Evolutionary conservation across 2,888 invertebrate genomes (phyloP).

Genomic region (Leucophenga maculata): DNA sequence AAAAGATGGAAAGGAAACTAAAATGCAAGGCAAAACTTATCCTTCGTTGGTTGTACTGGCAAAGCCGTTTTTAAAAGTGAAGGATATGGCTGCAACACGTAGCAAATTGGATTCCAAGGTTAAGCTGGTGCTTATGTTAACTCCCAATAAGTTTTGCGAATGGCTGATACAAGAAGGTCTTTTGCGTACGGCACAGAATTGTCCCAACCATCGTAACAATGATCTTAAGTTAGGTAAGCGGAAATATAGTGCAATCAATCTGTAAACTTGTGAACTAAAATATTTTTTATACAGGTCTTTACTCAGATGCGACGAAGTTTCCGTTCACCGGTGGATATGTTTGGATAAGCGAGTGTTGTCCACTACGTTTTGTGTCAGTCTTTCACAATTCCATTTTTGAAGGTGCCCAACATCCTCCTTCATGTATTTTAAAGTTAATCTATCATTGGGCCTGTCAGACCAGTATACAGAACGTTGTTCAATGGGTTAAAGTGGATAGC

Average conservation of each 20-base stretch:
- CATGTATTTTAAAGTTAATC: constrained; percentile 85
- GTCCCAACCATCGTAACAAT: constrained; percentile 78
- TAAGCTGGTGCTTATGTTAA: constrained; percentile 85
- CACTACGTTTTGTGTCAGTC: constrained; percentile 87
- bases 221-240: constrained; percentile 81
- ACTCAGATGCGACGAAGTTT: constrained; percentile 87
- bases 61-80: constrained; percentile 82
- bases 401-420: constrained; percentile 87
- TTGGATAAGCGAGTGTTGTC: constrained; percentile 92
- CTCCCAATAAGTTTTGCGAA: constrained; percentile 89
- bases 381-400: constrained; percentile 91
- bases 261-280: background rate
- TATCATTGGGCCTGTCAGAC: constrained; percentile 96
- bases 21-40: constrained; percentile 84
- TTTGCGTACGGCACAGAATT: constrained; percentile 85
- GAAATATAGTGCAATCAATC: background rate
- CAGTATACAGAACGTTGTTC: constrained; percentile 88
- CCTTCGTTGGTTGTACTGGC: constrained; percentile 89
- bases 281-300: constrained; percentile 77
- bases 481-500: constrained; percentile 88
- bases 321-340: constrained; percentile 92
- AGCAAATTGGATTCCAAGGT: constrained; percentile 83
- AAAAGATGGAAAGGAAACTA: constrained; percentile 82
- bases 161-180: constrained; percentile 91
- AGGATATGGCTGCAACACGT: constrained; percentile 78